Base-by-base conservation (phyloP, 2,113 vertebrate genomes). In the Poeciliopsis retropinna region DNA sequence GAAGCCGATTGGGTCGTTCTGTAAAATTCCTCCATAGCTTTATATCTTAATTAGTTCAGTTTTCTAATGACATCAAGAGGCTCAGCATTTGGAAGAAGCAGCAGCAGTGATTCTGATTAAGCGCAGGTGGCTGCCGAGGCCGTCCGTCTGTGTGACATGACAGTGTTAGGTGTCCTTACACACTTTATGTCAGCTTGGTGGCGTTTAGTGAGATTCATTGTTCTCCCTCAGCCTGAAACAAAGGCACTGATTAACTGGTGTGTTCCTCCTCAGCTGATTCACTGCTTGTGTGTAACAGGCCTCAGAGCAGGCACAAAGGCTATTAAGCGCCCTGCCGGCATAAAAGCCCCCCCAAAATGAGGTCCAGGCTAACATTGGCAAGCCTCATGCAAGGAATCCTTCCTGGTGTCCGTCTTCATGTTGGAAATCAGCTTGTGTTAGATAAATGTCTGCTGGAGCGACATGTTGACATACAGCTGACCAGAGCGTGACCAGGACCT, bases 181-280 rank as follows among this genome's bases (percentile, higher is more conserved):
- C 82, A 66, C 76, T 65, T 74, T 70, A 71, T 76, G 85, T 84
- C 83, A 79, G 73, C 72, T 60, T 15, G 28, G 66, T 70, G 75
- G 79, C 67, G n/a, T 64, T 77, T 75, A 44, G 76, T 61, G 60
- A 83, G 81, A 93, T 91, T 86, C 65, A 92, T 81, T 37, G 80
- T 76, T 69, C 54, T 72, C 67, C 65, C 70, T 81, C 69, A 14
- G 73, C 74, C 74, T 39, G 39, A 84, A 84, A 80, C 73, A 88
- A 82, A 81, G 72, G 67, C 68, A 44, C 81, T 91, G 89, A 91
- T 87, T 84, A 87, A 87, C 84, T 67, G 76, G 60, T 82, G 30
- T 81, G 85, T 88, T 85, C 85, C 76, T n/a, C 47, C 84, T 73
- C 44, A 82, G 79, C 61, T 92, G 90, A 92, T 92, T 92, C 89